Percentiles rank a stretch among this genome's conserved stretches.
Conservation (phyloP, 2,113 vertebrate genomes). For the Channa maculata region DNA sequence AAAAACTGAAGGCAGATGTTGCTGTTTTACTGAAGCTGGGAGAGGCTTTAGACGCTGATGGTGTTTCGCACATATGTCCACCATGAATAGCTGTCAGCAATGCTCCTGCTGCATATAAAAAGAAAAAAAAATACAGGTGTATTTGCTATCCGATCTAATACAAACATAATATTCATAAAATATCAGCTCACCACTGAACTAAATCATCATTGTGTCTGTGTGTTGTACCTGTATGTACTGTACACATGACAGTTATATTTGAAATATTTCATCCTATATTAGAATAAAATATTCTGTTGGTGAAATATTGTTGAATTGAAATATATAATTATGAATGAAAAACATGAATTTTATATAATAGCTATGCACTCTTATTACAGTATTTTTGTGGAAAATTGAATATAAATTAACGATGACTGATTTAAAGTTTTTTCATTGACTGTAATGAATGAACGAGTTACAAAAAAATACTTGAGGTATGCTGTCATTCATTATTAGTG, state of each 20-base stretch:
- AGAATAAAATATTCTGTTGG: accelerated
- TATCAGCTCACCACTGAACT: background rate
- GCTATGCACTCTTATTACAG: background rate
- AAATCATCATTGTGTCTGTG: background rate
- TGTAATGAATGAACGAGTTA: constrained; percentile 25
- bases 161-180: constrained; percentile 14
- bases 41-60: constrained; percentile 74
- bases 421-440: constrained; percentile 60
- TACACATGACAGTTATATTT: background rate
- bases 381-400: constrained; percentile 12
- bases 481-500: constrained; percentile 70
- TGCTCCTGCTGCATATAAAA: constrained; percentile 29
- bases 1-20: constrained; percentile 84
- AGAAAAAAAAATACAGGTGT: constrained; percentile 34
- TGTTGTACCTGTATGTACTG: background rate
- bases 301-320: background rate
- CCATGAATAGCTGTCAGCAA: constrained; percentile 73
- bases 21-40: constrained; percentile 77
- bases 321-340: background rate
- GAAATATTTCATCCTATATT: background rate
- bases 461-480: constrained; percentile 61
- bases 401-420: constrained; percentile 33
- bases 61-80: constrained; percentile 73
- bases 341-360: background rate
- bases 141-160: constrained; percentile 30